Evolutionary conservation across 1,140 invertebrate genomes (phyloP).

Genomic region (Sitophilus oryzae): DNA sequence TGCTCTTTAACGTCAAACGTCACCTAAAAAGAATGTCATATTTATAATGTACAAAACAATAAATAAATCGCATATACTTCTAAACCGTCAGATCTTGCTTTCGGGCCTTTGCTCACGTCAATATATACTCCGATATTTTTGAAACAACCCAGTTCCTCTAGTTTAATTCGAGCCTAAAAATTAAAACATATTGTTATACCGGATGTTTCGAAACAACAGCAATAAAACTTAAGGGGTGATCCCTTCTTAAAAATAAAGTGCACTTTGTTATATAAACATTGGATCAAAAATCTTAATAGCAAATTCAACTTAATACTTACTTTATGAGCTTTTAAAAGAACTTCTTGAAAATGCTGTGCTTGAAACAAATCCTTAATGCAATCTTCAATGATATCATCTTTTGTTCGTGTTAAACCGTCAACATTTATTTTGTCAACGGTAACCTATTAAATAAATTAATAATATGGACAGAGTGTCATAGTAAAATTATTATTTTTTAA

Average conservation of each 20-base stretch:
- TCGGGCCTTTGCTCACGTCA: conserved; percentile 70
- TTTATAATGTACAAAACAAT: conserved; percentile 12
- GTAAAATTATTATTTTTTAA: conserved; percentile 7
- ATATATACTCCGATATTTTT: conserved; percentile 72
- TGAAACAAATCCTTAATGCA: conserved; percentile 67
- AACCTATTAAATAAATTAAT: conserved; percentile 50
- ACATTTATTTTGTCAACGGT: conserved; percentile 73
- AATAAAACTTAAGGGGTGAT: too few relatives aligned
- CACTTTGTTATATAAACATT: not conserved
- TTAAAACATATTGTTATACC: not conserved
- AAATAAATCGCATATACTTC: conserved; percentile 53
- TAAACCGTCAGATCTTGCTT: conserved; percentile 66
- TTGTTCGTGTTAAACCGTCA: conserved; percentile 73
- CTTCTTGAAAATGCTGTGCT: conserved; percentile 60
- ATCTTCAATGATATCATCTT: conserved; percentile 73
- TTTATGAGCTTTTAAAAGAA: conserved; percentile 55
- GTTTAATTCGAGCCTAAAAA: conserved; percentile 55
- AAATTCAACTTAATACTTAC: conserved; percentile 32
- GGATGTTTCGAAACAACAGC: too few relatives aligned
- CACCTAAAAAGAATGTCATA: conserved; percentile 50
- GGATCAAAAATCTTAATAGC: not conserved
- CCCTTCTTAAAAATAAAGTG: too few relatives aligned
- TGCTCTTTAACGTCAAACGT: conserved; percentile 76
- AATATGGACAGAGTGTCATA: not conserved
- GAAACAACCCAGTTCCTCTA: conserved; percentile 78